These are phyloP conservation scores for Trichomycterus rosablanca DNA, from an alignment of 2,113 vertebrate genomes.

Conservation along the genomic window DNA sequence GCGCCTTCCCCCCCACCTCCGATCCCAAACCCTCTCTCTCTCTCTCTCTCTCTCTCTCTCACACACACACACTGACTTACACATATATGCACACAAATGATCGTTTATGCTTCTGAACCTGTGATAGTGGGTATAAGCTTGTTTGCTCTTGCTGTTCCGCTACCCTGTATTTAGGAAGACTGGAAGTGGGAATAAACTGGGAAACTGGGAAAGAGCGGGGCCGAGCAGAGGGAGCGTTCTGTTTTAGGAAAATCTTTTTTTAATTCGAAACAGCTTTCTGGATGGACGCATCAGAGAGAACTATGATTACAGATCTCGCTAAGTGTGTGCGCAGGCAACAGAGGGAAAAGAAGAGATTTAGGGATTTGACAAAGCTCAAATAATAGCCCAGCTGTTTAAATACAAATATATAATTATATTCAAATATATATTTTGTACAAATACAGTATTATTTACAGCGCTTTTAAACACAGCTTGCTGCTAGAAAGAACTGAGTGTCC, in stretches of 20 bases:
- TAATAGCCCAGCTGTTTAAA: constrained; percentile 66
- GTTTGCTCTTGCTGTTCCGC: neutral
- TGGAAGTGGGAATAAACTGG: neutral
- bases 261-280: constrained; percentile 49
- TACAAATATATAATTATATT: constrained; percentile 84
- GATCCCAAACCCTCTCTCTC: neutral
- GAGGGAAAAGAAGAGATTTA: neutral
- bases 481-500: constrained; percentile 32
- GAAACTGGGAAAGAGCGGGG: constrained; percentile 1
- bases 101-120: neutral
- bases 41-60: neutral
- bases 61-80: no score
- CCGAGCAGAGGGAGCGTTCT: constrained; percentile 16
- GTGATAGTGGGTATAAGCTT: no score
- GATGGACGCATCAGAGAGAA: constrained; percentile 35
- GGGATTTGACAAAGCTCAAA: constrained; percentile 17
- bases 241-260: constrained; percentile 26
- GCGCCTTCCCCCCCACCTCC: neutral
- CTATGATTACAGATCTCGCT: constrained; percentile 40
- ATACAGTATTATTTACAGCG: constrained; percentile 87
- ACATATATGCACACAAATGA: neutral
- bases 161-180: constrained; percentile 1
- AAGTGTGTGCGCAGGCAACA: neutral
- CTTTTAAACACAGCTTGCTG: constrained; percentile 50
- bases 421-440: constrained; percentile 68